phyloP scores from a whole-genome alignment of 1,140 invertebrate species.

The Vollenhovia emeryi region DNA sequence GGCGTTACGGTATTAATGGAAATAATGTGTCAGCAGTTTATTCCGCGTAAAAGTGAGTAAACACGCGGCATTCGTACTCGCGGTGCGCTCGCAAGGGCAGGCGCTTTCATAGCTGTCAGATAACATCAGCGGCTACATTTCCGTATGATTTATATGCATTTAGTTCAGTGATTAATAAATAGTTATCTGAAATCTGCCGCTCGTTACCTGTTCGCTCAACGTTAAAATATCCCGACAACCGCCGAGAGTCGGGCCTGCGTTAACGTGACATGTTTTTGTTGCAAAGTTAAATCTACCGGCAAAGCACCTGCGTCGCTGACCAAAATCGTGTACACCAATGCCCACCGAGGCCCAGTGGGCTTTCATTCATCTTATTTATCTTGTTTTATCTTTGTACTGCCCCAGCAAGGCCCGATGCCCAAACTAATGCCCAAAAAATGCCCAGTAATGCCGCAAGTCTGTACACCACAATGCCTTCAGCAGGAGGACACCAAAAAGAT shows the following conservation, averaged over 20 bases:
- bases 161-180: slow-evolving; percentile 29
- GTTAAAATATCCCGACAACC: not conserved
- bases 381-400: too few species aligned
- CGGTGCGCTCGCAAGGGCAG: not conserved
- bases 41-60: not conserved
- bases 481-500: too few species aligned
- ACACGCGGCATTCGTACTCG: not conserved
- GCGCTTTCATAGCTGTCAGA: slow-evolving; percentile 14
- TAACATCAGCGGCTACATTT: slow-evolving; percentile 26
- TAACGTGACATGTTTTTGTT: not conserved
- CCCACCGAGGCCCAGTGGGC: too few species aligned
- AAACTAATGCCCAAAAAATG: too few species aligned
- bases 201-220: not conserved
- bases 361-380: too few species aligned
- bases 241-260: not conserved
- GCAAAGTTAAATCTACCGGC: not conserved
- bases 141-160: slow-evolving; percentile 18
- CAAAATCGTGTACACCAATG: too few species aligned
- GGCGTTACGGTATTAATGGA: not conserved
- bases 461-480: too few species aligned
- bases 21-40: slow-evolving; percentile 12
- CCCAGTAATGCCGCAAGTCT: too few species aligned
- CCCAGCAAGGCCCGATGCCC: too few species aligned
- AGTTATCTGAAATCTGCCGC: not conserved
- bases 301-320: too few species aligned